phyloP scores from a whole-genome alignment of 2,113 vertebrate species.

The Catharus bicknelli region DNA sequence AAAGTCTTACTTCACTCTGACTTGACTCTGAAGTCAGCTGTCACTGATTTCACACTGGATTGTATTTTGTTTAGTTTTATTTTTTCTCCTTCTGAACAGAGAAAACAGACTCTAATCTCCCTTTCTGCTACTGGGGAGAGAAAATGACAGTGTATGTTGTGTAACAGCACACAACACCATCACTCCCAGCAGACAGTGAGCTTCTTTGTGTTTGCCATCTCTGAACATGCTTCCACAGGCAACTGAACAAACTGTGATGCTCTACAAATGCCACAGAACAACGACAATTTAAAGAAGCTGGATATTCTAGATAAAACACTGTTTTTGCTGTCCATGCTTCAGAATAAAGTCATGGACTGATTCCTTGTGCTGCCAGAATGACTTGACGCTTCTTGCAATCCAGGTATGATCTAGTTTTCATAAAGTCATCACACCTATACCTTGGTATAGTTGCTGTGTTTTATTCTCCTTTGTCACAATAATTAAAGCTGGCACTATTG shows the following conservation, averaged over 20 bases:
- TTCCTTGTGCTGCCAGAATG: background rate
- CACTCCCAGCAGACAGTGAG: background rate
- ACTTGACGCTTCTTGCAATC: background rate
- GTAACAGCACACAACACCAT: background rate
- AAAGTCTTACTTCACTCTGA: background rate
- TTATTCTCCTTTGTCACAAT: background rate
- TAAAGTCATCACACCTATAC: background rate
- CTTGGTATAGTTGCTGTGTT: background rate
- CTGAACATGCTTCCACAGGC: fast-evolving
- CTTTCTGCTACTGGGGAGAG: background rate
- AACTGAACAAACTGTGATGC: background rate
- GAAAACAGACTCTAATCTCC: background rate
- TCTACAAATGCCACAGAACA: background rate
- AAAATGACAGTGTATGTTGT: background rate
- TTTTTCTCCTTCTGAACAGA: background rate
- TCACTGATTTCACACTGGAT: background rate
- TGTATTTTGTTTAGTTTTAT: background rate
- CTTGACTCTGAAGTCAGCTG: background rate
- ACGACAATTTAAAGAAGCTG: background rate
- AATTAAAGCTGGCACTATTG: background rate
- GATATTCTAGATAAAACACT: background rate
- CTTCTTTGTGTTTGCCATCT: background rate
- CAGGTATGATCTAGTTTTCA: background rate
- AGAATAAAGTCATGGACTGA: background rate
- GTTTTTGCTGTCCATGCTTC: background rate